Percentiles rank a stretch among this genome's conserved stretches.
Evolutionary conservation across 1,140 invertebrate genomes (phyloP).

Genomic region (Lethrus apterus): DNA sequence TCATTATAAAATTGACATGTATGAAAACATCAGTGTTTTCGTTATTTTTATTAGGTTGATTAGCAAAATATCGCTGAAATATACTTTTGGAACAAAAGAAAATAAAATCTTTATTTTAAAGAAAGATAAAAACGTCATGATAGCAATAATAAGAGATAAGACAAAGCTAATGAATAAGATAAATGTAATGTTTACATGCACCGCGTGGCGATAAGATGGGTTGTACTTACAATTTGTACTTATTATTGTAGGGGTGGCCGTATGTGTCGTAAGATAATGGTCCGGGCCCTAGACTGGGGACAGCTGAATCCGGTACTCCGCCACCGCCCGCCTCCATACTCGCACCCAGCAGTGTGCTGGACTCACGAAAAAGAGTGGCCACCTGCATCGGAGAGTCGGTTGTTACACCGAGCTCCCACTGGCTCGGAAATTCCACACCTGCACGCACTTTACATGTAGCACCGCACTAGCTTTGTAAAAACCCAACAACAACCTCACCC

Average conservation of each 20-base stretch:
- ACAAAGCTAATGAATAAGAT: too few species aligned
- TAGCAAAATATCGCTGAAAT: too few species aligned
- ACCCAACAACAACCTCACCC: slow-evolving; percentile 42
- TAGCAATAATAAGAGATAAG: too few species aligned
- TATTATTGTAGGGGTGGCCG: slow-evolving; percentile 37
- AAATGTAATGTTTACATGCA: slow-evolving; percentile 29
- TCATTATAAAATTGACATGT: too few species aligned
- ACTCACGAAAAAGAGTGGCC: slow-evolving; percentile 61
- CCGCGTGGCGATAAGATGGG: slow-evolving; percentile 19
- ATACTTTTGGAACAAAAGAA: too few species aligned
- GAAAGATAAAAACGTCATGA: too few species aligned
- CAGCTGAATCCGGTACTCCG: slow-evolving; percentile 30
- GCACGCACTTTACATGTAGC: slow-evolving; percentile 33
- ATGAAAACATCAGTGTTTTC: too few species aligned
- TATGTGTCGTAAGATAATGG: slow-evolving; percentile 37
- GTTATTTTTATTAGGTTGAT: too few species aligned
- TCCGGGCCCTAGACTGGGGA: slow-evolving; percentile 27
- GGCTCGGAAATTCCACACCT: slow-evolving; percentile 28
- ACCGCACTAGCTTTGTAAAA: slow-evolving; percentile 36
- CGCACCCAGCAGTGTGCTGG: slow-evolving; percentile 58
- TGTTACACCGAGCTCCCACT: slow-evolving; percentile 31
- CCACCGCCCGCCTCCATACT: slow-evolving; percentile 47
- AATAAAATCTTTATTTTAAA: too few species aligned
- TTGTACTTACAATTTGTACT: slow-evolving; percentile 41
- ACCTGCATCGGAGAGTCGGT: slow-evolving; percentile 51